A percentile compares a stretch with the other conserved stretches of the same genome.
These are phyloP conservation scores for Micrasema minimum DNA, from an alignment of 1,140 invertebrate genomes.

Conservation along the genomic window DNA sequence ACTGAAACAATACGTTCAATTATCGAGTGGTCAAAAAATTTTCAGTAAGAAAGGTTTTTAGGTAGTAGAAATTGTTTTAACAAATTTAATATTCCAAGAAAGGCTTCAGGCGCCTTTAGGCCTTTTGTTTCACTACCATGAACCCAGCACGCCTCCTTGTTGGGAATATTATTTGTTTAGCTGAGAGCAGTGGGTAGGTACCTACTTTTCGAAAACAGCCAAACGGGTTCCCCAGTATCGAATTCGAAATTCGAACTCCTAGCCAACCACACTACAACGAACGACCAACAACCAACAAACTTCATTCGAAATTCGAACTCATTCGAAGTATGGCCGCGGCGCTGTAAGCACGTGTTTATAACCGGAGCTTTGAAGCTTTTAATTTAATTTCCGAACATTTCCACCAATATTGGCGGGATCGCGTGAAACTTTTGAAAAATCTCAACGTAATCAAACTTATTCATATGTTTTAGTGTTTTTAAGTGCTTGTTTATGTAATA, in stretches of 20 bases:
- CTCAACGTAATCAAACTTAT: not conserved
- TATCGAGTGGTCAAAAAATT: too few relatives aligned
- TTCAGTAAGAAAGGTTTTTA: too few relatives aligned
- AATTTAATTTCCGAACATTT: not conserved
- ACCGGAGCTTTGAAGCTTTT: not conserved
- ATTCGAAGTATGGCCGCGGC: not conserved
- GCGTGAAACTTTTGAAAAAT: not conserved
- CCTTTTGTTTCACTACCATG: slow-evolving; percentile 8
- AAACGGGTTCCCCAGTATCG: slow-evolving; percentile 15
- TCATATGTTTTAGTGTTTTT: not conserved
- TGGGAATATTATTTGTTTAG: slow-evolving; percentile 54
- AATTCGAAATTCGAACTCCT: slow-evolving; percentile 23
- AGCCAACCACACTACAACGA: not conserved
- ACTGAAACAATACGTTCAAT: too few relatives aligned
- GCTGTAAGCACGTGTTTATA: not conserved
- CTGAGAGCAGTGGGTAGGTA: slow-evolving; percentile 37
- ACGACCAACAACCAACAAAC: not conserved
- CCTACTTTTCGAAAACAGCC: slow-evolving; percentile 26
- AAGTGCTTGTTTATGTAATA: not conserved
- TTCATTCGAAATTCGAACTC: not conserved
- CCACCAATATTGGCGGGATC: slow-evolving; percentile 31
- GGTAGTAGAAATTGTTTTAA: not conserved
- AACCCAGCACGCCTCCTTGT: slow-evolving; percentile 48
- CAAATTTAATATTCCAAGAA: slow-evolving; percentile 5
- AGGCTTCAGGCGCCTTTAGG: not conserved